These are phyloP conservation scores for Chelonus insularis DNA, from an alignment of 1,140 invertebrate species.

Conservation along the genomic window DNA sequence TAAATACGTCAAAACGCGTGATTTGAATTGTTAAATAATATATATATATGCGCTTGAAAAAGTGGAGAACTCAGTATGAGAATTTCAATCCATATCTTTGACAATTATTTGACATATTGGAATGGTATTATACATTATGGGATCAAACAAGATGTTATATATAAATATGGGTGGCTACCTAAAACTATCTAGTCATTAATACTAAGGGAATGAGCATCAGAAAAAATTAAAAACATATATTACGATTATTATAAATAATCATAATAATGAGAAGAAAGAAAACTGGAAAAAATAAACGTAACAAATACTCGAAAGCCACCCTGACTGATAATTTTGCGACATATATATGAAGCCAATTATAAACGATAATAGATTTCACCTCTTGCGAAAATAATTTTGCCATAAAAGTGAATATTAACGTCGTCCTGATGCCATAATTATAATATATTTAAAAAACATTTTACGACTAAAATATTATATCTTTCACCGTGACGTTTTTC, in stretches of 20 bases:
- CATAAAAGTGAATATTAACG: not conserved
- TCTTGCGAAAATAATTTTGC: not conserved
- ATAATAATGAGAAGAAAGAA: conserved; percentile 44
- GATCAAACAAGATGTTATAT: conserved; percentile 54
- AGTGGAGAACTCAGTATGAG: too few relatives aligned
- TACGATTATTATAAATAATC: conserved; percentile 23
- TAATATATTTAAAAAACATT: conserved; percentile 11
- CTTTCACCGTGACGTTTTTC: conserved; percentile 3
- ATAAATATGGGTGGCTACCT: conserved; percentile 43
- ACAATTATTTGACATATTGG: conserved; percentile 32
- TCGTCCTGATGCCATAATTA: conserved; percentile 1
- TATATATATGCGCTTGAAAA: conserved; percentile 1
- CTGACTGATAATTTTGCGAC: conserved; percentile 45
- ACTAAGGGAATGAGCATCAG: conserved; percentile 37
- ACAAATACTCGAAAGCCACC: conserved; percentile 40
- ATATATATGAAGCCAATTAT: too few relatives aligned
- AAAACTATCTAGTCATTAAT: conserved; percentile 56
- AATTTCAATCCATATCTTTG: conserved; percentile 48
- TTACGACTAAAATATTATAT: conserved; percentile 8
- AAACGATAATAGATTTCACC: too few relatives aligned
- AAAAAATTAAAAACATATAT: conserved; percentile 22
- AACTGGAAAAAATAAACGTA: conserved; percentile 21
- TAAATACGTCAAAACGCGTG: not conserved
- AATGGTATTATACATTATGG: conserved; percentile 47
- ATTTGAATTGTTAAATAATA: not conserved